Percentiles rank a stretch among this genome's conserved stretches.
Conservation (phyloP, 2,113 vertebrate genomes). For the Desmodus rotundus region DNA sequence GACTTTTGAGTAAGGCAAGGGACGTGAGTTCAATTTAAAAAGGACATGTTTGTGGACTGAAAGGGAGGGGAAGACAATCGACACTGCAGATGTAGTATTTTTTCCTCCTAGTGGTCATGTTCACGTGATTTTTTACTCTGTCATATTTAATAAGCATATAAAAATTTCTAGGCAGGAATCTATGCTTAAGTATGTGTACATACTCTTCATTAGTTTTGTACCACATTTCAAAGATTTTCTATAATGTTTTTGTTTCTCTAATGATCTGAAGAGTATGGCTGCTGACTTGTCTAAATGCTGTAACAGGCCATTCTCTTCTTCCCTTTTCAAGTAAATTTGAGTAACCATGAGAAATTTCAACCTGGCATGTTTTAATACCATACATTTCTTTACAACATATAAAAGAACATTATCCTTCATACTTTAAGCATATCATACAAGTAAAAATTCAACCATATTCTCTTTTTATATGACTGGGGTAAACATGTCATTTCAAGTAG, state of each 20-base stretch:
- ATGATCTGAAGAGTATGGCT: not conserved
- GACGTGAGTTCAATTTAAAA: not conserved
- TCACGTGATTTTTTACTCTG: not conserved
- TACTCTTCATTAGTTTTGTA: not conserved
- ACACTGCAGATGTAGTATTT: not conserved
- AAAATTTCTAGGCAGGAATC: not conserved
- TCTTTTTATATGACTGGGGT: not conserved
- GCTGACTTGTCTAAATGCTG: not conserved
- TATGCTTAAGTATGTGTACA: not conserved
- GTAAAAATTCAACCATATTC: not conserved
- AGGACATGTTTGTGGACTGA: not conserved
- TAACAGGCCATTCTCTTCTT: not conserved
- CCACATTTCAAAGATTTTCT: not conserved
- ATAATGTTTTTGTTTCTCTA: not conserved
- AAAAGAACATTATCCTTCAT: not conserved
- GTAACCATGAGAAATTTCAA: not conserved
- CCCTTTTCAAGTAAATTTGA: not conserved
- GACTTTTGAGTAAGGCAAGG: not conserved
- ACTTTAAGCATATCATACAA: constrained; percentile 19
- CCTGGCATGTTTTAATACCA: not conserved
- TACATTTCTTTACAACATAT: not conserved
- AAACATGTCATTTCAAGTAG: not conserved
- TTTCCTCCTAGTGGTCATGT: not conserved
- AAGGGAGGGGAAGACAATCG: not conserved
- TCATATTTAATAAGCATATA: not conserved